A percentile compares a stretch with the other conserved stretches of the same genome.
These are phyloP conservation scores for Ditula angustiorana DNA, from an alignment of 2,888 invertebrate species.

Conservation along the genomic window DNA sequence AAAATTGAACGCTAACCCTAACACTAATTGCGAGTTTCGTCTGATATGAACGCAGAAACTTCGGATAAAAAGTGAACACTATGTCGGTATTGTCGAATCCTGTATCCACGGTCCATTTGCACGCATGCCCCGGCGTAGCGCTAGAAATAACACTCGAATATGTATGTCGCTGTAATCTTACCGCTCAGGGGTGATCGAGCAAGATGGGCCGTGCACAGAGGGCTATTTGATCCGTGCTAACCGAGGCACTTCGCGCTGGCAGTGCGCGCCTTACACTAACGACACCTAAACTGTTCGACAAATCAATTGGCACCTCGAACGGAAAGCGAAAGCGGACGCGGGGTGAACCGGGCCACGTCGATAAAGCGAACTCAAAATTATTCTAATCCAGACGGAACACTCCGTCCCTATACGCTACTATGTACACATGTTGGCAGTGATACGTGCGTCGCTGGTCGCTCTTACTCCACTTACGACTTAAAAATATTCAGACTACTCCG, in stretches of 20 bases:
- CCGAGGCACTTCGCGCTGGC: conserved; percentile 68
- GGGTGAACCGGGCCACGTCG: conserved; percentile 49
- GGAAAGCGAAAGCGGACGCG: conserved; percentile 58
- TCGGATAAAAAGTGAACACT: conserved; percentile 72
- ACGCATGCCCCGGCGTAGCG: background rate
- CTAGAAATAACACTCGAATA: background rate
- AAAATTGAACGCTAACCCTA: conserved; percentile 63
- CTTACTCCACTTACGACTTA: conserved; percentile 52
- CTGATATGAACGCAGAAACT: conserved; percentile 72
- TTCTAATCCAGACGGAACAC: conserved; percentile 54
- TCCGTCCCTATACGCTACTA: conserved; percentile 60
- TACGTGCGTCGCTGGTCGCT: conserved; percentile 76
- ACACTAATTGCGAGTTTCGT: conserved; percentile 63
- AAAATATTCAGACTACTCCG: conserved; percentile 67
- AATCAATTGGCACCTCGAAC: conserved; percentile 50
- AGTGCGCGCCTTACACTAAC: conserved; percentile 47
- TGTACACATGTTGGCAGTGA: conserved; percentile 81
- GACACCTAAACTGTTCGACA: conserved; percentile 23
- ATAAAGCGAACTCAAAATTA: conserved; percentile 59
- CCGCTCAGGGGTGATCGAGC: background rate
- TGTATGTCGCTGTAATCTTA: background rate
- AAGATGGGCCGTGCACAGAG: background rate
- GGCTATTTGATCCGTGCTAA: conserved; percentile 39
- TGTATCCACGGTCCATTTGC: background rate
- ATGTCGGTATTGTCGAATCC: conserved; percentile 47